These are phyloP conservation scores for Melanotaenia maccullochi DNA, from an alignment of 2,797 vertebrate species.

Conservation along the genomic window DNA sequence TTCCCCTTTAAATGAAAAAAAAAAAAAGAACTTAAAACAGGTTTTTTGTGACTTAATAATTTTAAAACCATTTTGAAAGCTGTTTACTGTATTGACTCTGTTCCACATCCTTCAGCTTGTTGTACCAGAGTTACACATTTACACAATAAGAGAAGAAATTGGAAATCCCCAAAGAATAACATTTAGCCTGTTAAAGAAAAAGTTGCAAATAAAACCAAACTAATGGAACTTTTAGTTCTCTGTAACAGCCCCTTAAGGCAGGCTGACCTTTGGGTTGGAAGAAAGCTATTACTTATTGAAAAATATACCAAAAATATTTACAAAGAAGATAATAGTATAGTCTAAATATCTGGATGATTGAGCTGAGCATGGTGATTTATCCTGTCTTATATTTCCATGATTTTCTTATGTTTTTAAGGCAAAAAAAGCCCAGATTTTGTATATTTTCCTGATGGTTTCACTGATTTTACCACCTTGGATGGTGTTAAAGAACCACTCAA, in stretches of 20 bases:
- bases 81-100: background rate
- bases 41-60: background rate
- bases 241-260: conserved; percentile 18
- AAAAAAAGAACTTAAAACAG: background rate
- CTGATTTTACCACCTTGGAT: background rate
- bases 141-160: background rate
- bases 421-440: background rate
- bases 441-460: background rate
- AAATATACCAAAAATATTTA: background rate
- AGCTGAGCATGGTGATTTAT: background rate
- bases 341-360: background rate
- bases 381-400: background rate
- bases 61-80: background rate
- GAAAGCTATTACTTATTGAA: conserved; percentile 3
- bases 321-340: background rate
- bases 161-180: conserved; percentile 10
- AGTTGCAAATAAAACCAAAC: conserved; percentile 13
- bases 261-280: conserved; percentile 1
- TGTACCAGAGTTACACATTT: background rate
- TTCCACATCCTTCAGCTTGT: background rate
- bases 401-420: background rate
- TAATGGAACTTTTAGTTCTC: conserved; percentile 3
- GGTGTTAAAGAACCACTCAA: background rate
- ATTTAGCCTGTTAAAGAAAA: conserved; percentile 5
- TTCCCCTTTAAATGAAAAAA: background rate